Percentiles rank a stretch among this genome's conserved stretches.
Evolutionary conservation across 2,113 vertebrate species (phyloP).

Genomic region (Columba livia): DNA sequence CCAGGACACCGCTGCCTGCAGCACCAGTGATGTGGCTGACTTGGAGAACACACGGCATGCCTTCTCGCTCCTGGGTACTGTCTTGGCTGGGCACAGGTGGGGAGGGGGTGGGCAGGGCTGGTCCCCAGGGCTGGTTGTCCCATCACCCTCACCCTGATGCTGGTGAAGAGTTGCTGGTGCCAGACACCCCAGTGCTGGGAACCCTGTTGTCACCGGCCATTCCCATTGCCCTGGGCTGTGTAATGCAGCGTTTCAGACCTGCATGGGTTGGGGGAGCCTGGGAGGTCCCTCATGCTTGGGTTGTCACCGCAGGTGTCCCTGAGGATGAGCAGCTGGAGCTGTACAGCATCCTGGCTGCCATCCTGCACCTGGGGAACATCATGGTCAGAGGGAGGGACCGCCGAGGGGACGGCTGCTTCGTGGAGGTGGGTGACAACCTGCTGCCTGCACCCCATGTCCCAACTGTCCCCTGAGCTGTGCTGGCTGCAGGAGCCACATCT

Average conservation of each 20-base stretch:
- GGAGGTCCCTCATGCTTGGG: not conserved
- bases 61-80: conserved; percentile 74
- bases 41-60: conserved; percentile 74
- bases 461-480: not conserved
- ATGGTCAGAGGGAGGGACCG: conserved; percentile 69
- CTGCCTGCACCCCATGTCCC: not conserved
- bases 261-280: not conserved
- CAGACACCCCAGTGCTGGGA: not conserved
- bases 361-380: conserved; percentile 80
- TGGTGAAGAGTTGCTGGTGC: not conserved
- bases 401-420: conserved; percentile 71
- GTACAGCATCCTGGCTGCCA: conserved; percentile 75
- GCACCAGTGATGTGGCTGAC: conserved; percentile 46
- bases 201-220: rapidly evolving
- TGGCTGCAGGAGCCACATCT: not conserved
- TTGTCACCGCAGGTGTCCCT: conserved; percentile 70
- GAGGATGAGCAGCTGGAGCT: conserved; percentile 81
- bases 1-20: conserved; percentile 32
- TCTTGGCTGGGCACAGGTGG: not conserved
- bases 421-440: conserved; percentile 51
- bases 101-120: not conserved
- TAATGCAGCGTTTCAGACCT: too few species aligned
- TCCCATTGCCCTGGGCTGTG: not conserved
- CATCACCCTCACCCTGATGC: rapidly evolving
- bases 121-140: not conserved